Percentiles rank a stretch among this genome's conserved stretches.
Evolutionary conservation across 2,888 invertebrate species (phyloP).

Genomic region (Glaucopsyche alexis): DNA sequence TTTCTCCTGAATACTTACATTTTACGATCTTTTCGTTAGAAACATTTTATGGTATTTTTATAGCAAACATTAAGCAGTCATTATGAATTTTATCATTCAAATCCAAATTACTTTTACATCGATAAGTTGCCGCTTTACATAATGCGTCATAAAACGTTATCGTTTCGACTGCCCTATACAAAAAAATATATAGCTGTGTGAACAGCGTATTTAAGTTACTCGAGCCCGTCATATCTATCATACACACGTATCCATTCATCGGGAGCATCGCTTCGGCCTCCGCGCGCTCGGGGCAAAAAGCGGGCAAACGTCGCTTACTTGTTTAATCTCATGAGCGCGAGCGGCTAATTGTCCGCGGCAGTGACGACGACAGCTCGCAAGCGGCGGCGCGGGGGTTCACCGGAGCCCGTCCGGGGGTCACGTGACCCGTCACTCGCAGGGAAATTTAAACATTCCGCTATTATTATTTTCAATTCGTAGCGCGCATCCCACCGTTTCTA

Average conservation of each 20-base stretch:
- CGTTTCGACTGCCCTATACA: background rate
- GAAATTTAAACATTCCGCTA: constrained; percentile 77
- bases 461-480: constrained; percentile 66
- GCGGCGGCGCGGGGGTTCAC: constrained; percentile 30
- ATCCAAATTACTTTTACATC: constrained; percentile 19
- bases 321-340: constrained; percentile 75
- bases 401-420: constrained; percentile 48
- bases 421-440: constrained; percentile 80
- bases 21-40: background rate
- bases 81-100: constrained; percentile 14
- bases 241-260: constrained; percentile 45
- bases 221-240: constrained; percentile 54
- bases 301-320: constrained; percentile 60
- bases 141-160: constrained; percentile 15
- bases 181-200: background rate
- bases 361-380: constrained; percentile 70
- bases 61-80: constrained; percentile 15
- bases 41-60: constrained; percentile 2
- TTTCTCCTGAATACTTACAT: background rate
- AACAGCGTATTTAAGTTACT: too few relatives aligned
- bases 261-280: constrained; percentile 47
- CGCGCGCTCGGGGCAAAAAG: constrained; percentile 52
- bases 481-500: constrained; percentile 37
- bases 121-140: constrained; percentile 15
- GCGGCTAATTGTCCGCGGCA: constrained; percentile 73